Evolutionary conservation across 2,113 vertebrate genomes (phyloP), one percentile per base, ranked within the genome.

Genomic region (Amazona vittata): DNA sequence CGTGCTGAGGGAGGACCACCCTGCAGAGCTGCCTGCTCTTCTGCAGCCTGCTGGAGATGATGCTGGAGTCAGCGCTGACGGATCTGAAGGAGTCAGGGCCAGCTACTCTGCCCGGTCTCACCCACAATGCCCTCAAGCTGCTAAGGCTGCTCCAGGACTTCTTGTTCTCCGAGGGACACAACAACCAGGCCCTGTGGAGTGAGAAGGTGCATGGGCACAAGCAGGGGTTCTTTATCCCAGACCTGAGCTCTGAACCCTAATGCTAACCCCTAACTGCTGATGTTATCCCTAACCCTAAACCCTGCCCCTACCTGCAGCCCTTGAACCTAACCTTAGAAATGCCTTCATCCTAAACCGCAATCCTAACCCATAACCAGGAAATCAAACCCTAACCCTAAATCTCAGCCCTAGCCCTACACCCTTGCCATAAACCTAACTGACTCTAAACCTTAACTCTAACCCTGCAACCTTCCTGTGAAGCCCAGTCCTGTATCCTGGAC

Each of bases 71-170:
- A 0, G 99, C 99, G 6, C 93, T 99, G 96, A 99, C 98, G 0
- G 99, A 99, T 94, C 96, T 99, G 94, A 98, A 99, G 93, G 99
- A 99, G 10, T 97, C 98, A 4, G 96, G 98, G 2, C 92, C 97
- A 0, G 93, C 98, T 8, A 33, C 96, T 35, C 91, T 98, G 89
- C 98, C 98, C 4, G 62, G 91, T 26, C 98, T 99, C 96, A 97
- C 97, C 77, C 99, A 99, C 89, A 99, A 99, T 6, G 97, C 98
- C 14, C 98, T 99, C 28, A 98, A 98, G 83, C 98, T 99, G 37
- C 98, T 99, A 47, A 97, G 99, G n/a, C 98, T 99, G 74, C 98
- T 99, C 15, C 99, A 99, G 97, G 99, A 99, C 95, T 99, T 99
- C 97, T 97, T 99, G 22, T 99, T 99, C 39, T 98, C 99, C 0